Percentiles rank a stretch among this genome's conserved stretches.
Conservation (phyloP, 1,140 invertebrate species). For the Chironomus striatipennis region DNA sequence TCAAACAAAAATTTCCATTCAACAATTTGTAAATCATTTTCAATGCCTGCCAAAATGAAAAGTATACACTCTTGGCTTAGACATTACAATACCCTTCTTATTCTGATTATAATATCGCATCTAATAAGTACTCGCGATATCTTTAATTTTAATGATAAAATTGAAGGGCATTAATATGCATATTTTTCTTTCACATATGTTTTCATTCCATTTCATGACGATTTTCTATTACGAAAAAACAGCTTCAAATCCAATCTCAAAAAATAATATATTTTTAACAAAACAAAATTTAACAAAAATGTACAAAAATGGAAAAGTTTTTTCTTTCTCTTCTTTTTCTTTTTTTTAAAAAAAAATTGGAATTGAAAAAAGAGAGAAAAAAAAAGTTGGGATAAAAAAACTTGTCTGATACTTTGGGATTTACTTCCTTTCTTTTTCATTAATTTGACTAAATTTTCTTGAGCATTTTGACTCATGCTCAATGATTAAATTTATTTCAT, state of each 20-base stretch:
- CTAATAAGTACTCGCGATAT: background rate
- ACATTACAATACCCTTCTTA: background rate
- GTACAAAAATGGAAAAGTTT: background rate
- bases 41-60: background rate
- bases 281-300: slow-evolving; percentile 4
- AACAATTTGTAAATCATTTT: background rate
- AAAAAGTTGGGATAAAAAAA: background rate
- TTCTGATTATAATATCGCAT: background rate
- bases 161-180: background rate
- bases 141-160: background rate
- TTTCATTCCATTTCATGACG: background rate
- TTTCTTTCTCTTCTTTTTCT: too few relatives aligned
- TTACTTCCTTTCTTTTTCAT: background rate
- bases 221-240: background rate
- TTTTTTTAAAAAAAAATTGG: too few relatives aligned
- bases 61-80: background rate
- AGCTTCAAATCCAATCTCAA: background rate
- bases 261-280: background rate
- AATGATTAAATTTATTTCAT: too few relatives aligned
- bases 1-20: too few relatives aligned
- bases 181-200: background rate
- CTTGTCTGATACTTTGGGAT: background rate
- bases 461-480: too few relatives aligned
- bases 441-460: slow-evolving; percentile 1
- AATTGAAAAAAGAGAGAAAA: too few relatives aligned